Evolutionary conservation across 1,140 invertebrate species (phyloP).

Genomic region (Meloidogyne hapla): DNA sequence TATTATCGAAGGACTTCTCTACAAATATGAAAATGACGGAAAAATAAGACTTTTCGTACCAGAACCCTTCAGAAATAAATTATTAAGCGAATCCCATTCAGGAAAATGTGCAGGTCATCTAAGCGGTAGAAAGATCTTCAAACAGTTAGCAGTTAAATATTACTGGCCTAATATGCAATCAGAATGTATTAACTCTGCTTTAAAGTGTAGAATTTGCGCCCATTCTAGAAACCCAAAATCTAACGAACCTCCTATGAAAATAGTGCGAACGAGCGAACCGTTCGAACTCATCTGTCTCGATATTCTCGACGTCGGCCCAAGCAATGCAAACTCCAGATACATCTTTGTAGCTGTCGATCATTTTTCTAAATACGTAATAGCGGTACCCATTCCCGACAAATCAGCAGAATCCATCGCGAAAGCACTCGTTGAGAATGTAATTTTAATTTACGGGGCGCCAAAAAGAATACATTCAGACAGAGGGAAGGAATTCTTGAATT

Average conservation of each 20-base stretch:
- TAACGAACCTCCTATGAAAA: constrained; percentile 4
- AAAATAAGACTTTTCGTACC: background rate
- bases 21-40: background rate
- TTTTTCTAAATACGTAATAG: constrained; percentile 1
- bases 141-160: background rate
- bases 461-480: constrained; percentile 12
- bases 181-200: background rate
- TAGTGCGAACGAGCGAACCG: background rate
- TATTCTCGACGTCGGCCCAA: background rate
- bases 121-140: constrained; percentile 9
- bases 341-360: background rate
- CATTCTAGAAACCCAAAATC: constrained; percentile 11
- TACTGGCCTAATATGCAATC: constrained; percentile 13
- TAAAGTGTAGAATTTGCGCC: constrained; percentile 13
- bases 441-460: background rate
- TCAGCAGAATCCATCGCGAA: background rate
- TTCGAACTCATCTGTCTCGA: constrained; percentile 1
- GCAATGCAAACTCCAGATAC: background rate
- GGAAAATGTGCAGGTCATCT: background rate
- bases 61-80: background rate
- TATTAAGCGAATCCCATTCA: background rate
- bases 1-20: background rate
- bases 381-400: background rate
- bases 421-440: constrained; percentile 3
- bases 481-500: constrained; percentile 17